phyloP scores from a whole-genome alignment of 2,888 invertebrate genomes.

The Ommatoiulus sabulosus region DNA sequence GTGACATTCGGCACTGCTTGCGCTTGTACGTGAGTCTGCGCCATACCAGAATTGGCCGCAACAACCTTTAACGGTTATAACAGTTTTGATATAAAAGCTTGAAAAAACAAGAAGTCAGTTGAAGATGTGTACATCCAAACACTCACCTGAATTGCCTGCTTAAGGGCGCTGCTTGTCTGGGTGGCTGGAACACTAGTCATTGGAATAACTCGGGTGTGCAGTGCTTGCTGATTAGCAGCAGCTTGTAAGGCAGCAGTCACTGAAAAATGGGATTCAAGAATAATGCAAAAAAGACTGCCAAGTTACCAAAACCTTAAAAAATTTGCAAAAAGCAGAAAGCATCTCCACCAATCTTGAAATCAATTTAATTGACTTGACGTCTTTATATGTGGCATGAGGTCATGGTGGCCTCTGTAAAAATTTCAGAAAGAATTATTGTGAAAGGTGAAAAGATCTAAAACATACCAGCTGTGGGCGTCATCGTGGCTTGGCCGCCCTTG shows the following conservation, averaged over 20 bases:
- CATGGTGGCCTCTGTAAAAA: neutral
- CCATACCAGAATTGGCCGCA: too few relatives aligned
- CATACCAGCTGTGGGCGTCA: slow-evolving; percentile 50
- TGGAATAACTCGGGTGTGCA: slow-evolving; percentile 47
- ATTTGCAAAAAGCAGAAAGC: too few relatives aligned
- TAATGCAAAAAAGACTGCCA: too few relatives aligned
- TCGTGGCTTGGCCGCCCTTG: slow-evolving; percentile 49
- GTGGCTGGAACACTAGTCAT: neutral
- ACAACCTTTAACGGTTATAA: too few relatives aligned
- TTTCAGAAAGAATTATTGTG: neutral
- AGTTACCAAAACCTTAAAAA: too few relatives aligned
- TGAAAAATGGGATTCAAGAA: neutral
- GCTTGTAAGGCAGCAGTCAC: slow-evolving; percentile 49
- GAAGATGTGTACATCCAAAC: neutral
- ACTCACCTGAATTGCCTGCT: slow-evolving; percentile 50
- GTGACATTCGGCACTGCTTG: neutral
- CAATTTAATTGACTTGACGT: too few relatives aligned
- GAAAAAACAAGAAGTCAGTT: too few relatives aligned
- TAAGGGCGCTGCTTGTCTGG: neutral
- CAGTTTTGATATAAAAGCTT: too few relatives aligned
- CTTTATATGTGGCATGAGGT: too few relatives aligned
- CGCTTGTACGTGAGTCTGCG: too few relatives aligned
- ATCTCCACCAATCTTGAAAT: too few relatives aligned
- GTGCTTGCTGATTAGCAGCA: neutral
- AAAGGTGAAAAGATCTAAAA: neutral